Conservation (phyloP, 2,888 invertebrate genomes). For the Nycteola revayana region DNA sequence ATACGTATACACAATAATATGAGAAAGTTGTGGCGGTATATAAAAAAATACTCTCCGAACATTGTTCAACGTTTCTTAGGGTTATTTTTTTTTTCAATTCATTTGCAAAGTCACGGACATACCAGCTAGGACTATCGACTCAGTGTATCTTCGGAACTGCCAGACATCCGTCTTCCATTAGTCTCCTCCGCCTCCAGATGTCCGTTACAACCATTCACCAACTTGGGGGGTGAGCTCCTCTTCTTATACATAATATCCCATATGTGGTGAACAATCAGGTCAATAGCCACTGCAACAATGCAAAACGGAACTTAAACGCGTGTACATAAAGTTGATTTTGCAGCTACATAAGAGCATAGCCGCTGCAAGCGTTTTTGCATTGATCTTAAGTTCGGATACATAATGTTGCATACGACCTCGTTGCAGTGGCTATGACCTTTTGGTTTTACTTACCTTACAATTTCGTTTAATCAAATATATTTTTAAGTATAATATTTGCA, state of each 20-base stretch:
- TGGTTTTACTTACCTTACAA: conserved; percentile 52
- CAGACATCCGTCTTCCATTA: conserved; percentile 63
- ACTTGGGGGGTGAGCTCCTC: conserved; percentile 44
- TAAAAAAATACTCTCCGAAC: no score
- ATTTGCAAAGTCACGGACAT: conserved; percentile 24
- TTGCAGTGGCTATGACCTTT: conserved; percentile 80
- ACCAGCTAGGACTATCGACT: conserved; percentile 65
- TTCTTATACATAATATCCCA: conserved; percentile 93
- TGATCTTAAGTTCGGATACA: conserved; percentile 27
- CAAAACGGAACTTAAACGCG: conserved; percentile 33
- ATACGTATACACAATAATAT: no score
- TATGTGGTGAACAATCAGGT: conserved; percentile 99
- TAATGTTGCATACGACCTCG: conserved; percentile 42
- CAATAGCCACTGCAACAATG: conserved; percentile 98
- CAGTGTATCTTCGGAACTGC: conserved; percentile 75
- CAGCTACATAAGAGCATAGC: conserved; percentile 81
- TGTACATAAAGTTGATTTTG: conserved; percentile 36
- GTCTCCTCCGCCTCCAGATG: conserved; percentile 56
- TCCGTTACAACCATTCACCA: conserved; percentile 65
- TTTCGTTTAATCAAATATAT: no score
- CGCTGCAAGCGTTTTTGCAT: conserved; percentile 63
- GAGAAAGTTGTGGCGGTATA: no score
- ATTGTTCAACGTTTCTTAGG: no score
- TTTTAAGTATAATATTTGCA: no score
- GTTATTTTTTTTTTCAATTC: no score